Conservation (phyloP, 2,113 vertebrate species). For the Pseudonaja textilis region DNA sequence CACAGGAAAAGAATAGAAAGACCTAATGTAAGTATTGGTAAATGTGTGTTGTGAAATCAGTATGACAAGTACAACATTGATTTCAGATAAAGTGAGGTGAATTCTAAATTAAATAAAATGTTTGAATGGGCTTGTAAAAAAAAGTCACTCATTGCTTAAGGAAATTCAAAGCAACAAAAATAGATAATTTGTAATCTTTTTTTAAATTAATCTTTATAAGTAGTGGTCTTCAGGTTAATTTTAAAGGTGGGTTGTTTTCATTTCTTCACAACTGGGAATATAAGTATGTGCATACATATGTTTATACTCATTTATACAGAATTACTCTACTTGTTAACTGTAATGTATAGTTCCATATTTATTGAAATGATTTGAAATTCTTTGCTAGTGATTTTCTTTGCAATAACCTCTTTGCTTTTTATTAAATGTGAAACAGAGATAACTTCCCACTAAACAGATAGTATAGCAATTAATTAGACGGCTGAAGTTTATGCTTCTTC, state of each 20-base stretch:
- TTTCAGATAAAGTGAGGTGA: background rate
- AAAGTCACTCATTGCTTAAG: background rate
- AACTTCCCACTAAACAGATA: background rate
- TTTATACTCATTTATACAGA: background rate
- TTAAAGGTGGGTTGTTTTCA: background rate
- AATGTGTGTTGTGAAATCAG: background rate
- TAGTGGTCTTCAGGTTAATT: background rate
- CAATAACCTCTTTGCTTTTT: background rate
- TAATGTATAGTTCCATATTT: background rate
- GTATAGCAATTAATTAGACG: background rate
- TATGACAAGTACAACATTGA: background rate
- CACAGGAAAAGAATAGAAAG: background rate
- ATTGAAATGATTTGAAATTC: background rate
- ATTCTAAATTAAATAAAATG: background rate
- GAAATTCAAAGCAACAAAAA: background rate
- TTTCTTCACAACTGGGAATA: background rate
- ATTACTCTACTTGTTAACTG: background rate
- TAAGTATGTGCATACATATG: background rate
- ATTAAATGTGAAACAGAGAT: background rate
- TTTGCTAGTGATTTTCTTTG: background rate
- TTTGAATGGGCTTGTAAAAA: background rate
- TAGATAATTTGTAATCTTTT: background rate
- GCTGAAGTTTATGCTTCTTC: slow-evolving; percentile 2
- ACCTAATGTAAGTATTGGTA: background rate
- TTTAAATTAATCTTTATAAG: background rate